phyloP scores from a whole-genome alignment of 2,113 vertebrate genomes.

The Scytalopus superciliaris region DNA sequence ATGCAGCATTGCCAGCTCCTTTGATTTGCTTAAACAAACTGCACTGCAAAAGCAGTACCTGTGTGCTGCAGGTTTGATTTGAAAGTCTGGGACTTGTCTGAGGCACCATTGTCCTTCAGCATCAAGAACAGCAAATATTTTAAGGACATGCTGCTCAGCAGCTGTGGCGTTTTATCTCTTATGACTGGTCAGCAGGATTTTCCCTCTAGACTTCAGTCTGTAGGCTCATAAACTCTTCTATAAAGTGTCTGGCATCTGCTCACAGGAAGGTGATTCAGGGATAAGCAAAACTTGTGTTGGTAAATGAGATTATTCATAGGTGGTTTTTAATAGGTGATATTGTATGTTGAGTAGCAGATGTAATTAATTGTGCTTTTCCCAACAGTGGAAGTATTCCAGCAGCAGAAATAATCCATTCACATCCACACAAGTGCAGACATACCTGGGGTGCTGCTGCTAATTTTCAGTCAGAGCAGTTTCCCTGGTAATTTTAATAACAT shows the following conservation, averaged over 20 bases:
- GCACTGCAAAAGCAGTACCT: not conserved
- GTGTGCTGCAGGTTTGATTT: not conserved
- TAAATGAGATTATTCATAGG: not conserved
- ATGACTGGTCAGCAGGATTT: conserved; percentile 33
- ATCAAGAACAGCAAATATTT: not conserved
- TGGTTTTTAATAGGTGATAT: not conserved
- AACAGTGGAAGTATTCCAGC: not conserved
- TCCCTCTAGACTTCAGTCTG: not conserved
- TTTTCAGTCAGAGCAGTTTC: conserved; percentile 32
- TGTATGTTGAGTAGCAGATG: not conserved
- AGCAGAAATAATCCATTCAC: not conserved
- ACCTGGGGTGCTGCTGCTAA: not conserved
- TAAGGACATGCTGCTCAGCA: conserved; percentile 16
- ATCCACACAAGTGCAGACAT: not conserved
- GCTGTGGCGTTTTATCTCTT: not conserved
- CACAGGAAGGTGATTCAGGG: not conserved
- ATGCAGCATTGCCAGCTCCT: not conserved
- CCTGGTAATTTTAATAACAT: not conserved
- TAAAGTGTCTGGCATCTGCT: conserved; percentile 9
- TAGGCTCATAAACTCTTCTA: conserved; percentile 5
- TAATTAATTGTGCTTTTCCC: conserved; percentile 37
- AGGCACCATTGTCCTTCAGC: not conserved
- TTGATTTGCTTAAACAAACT: not conserved
- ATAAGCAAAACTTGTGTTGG: not conserved
- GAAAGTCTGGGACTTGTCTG: not conserved